Evolutionary conservation across 2,113 vertebrate species (phyloP).

Genomic region (Xiphophorus maculatus): DNA sequence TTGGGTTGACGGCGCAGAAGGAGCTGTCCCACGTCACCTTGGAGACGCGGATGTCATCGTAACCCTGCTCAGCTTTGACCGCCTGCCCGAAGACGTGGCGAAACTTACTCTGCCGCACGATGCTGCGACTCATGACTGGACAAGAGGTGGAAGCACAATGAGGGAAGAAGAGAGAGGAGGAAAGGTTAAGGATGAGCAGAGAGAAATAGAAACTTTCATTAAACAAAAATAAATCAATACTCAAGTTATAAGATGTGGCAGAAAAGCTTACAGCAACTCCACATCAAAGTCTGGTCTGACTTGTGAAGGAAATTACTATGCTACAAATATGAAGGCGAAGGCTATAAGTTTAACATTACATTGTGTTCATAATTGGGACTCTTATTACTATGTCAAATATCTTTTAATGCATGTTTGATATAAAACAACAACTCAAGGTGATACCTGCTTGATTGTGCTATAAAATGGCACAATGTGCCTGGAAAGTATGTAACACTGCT

Average conservation of each 20-base stretch:
- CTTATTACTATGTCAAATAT: neutral
- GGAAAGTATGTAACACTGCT: too few species aligned
- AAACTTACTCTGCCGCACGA: conserved; percentile 98
- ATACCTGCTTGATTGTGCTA: too few species aligned
- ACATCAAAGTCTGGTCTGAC: neutral
- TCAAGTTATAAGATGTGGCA: neutral
- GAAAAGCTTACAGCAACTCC: neutral
- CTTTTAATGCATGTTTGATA: too few species aligned
- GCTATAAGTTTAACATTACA: neutral
- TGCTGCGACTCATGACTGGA: conserved; percentile 93
- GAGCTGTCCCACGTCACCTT: conserved; percentile 99
- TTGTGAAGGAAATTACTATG: neutral
- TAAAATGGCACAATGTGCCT: too few species aligned
- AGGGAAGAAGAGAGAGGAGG: neutral
- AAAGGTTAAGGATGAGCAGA: neutral
- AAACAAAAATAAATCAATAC: neutral
- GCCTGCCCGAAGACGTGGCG: conserved; percentile 96
- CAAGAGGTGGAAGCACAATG: neutral
- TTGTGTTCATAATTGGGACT: neutral
- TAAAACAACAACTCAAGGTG: too few species aligned
- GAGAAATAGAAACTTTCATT: neutral
- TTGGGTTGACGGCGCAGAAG: conserved; percentile 97
- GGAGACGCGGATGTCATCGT: conserved; percentile 97
- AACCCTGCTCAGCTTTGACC: conserved; percentile 92
- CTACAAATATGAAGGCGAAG: neutral